These are phyloP conservation scores for Sebastes fasciatus DNA, from an alignment of 2,113 vertebrate species.

Conservation along the genomic window DNA sequence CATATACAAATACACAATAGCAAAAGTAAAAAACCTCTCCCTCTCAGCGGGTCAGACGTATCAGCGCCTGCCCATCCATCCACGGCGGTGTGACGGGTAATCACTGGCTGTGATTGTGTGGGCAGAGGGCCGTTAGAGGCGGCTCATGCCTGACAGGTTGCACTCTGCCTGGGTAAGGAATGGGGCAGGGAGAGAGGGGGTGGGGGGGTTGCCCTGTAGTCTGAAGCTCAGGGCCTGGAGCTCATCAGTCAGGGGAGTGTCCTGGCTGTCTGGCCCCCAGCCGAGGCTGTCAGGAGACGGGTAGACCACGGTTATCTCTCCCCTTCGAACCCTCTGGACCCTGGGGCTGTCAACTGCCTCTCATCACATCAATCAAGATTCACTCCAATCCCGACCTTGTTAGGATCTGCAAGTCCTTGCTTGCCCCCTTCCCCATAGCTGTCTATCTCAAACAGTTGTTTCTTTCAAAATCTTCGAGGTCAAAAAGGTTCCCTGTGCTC, in stretches of 20 bases:
- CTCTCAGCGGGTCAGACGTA: constrained; percentile 64
- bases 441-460: constrained; percentile 35
- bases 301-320: constrained; percentile 53
- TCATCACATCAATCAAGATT: constrained; percentile 62
- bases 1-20: constrained; percentile 42
- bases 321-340: constrained; percentile 47
- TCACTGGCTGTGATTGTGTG: constrained; percentile 80
- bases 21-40: constrained; percentile 48
- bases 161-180: constrained; percentile 57
- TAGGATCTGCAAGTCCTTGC: constrained; percentile 37
- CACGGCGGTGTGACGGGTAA: constrained; percentile 71
- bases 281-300: constrained; percentile 52
- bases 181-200: constrained; percentile 16
- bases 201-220: constrained; percentile 36
- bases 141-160: constrained; percentile 73
- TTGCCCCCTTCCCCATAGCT: constrained; percentile 11
- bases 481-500: constrained; percentile 7
- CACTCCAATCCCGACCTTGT: constrained; percentile 36
- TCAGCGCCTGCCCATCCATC: constrained; percentile 70
- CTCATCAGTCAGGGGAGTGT: constrained; percentile 72
- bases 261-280: constrained; percentile 59
- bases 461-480: constrained; percentile 11
- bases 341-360: constrained; percentile 48
- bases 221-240: constrained; percentile 49
- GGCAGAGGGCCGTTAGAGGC: constrained; percentile 70